Base-by-base conservation (phyloP, 1,140 invertebrate genomes). In the Oreohelix idahoensis region DNA sequence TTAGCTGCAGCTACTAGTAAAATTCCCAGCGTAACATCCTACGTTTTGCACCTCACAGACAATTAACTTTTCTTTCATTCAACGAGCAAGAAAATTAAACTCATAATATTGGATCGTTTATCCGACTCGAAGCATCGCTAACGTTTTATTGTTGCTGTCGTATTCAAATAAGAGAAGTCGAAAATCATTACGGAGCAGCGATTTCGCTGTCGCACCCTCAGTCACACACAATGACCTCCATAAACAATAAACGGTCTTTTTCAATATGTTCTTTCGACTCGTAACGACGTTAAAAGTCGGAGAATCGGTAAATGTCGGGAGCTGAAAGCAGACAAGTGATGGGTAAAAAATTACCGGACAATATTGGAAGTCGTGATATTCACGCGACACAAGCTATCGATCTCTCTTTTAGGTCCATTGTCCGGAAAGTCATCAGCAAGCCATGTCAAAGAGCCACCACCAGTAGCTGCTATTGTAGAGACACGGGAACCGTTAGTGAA, bases 341-440 rank as follows among this genome's bases (percentile, higher is more conserved):
- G 74, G n/a, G n/a, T 76, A 38, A 76, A 76, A 76, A 76, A 76
- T 51, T 45, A 76, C 71, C 10, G 45, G 39, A n/a, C 53, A 23
- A 45, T 76, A 76, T 76, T 51, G 74, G 45, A 35, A 51, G 74
- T 51, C 29, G 20, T 76, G 45, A 49, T 49, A 23, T 51, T 76
- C 32, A 73, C 71, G 23, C 71, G 39, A 35, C 23, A 53, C 23
- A 35, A n/a, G 45, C 26, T 35, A 76, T 76, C 74, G 74, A 76
- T 76, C 74, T 35, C 45, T 4, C 1, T n/a, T n/a, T 35, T 35
- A 0, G 45, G 32, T 42, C n/a, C 26, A 45, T 76, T 51, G 74
- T 76, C 29, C 1, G 45, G n/a, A 13, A 39, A 51, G n/a, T 49
- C 74, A 51, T 76, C 74, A 76, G 36, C 15, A 51, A n/a, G 42